Evolutionary conservation across 2,888 invertebrate species (phyloP), one percentile per base, ranked within the genome.

Genomic region (Acronicta psi): DNA sequence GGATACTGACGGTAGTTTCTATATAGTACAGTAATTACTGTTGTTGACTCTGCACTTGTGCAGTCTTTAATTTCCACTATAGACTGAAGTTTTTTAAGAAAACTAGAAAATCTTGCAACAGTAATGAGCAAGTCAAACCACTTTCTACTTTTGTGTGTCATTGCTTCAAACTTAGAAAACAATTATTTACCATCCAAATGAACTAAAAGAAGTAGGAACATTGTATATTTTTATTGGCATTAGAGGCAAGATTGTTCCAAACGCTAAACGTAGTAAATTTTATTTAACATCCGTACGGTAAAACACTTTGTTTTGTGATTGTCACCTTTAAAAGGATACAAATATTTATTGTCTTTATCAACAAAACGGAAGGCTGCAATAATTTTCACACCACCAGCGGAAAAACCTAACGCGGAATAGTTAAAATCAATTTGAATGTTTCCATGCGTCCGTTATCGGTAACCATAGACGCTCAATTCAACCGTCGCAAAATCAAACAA

Each of bases 401-500:
- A 38, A 47, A 36, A 69, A 36, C 42, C 49, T 40, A 18, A 40
- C 11, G 20, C 29, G 42, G 36, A 50, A 20, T 31, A 45, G 16
- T 9, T 41, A 42, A 9, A 57, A 58, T 43, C 17, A 40, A 36
- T 59, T 65, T 49, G 18, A 46, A 59, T 46, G 29, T 37, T 57
- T 34, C 3, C 20, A 3, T 52, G 25, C 34, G 52, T 38, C 50
- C 46, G 20, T 50, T 57, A 66, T 58, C 57, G 34, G 52, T 50
- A 18, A 49, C 52, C n/a, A 34, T 13, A 25, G 18, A 46, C 41
- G 42, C 31, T 37, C 13, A 52, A 41, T 67, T 42, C 17, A 41
- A 45, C 11, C 57, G 56, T 51, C 57, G 43, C 54, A 62, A 69
- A 63, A 49, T 38, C 59, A 71, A 78, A 64, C 60, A 62, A 68